phyloP scores from a whole-genome alignment of 2,888 invertebrate genomes.

The Lagria hirta region DNA sequence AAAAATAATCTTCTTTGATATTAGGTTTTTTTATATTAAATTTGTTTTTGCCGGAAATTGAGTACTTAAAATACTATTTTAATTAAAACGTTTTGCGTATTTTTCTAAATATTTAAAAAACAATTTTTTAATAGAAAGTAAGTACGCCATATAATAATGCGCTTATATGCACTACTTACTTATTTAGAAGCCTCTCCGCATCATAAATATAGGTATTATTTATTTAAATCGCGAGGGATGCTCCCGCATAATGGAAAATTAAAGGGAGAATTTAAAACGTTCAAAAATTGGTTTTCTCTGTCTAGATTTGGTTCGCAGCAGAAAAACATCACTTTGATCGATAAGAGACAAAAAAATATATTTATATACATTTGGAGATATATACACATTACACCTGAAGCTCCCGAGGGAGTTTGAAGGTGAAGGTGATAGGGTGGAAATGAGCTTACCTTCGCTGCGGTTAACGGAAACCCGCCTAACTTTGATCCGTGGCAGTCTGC shows the following conservation, averaged over 20 bases:
- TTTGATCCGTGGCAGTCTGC: slow-evolving; percentile 53
- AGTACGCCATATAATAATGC: slow-evolving; percentile 5
- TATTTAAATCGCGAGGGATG: slow-evolving; percentile 48
- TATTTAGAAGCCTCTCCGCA: slow-evolving; percentile 44
- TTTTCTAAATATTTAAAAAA: no score
- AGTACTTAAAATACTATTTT: no score
- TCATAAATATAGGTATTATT: slow-evolving; percentile 49
- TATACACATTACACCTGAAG: slow-evolving; percentile 18
- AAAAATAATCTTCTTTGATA: no score
- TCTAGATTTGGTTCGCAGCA: slow-evolving; percentile 12
- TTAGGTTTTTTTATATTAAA: no score
- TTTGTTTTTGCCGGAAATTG: no score
- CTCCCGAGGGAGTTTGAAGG: slow-evolving; percentile 3
- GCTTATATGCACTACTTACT: slow-evolving; percentile 35
- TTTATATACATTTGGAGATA: slow-evolving; percentile 10
- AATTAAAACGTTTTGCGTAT: no score
- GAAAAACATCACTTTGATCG: background rate
- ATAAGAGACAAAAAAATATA: slow-evolving; percentile 3
- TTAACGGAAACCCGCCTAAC: slow-evolving; percentile 32
- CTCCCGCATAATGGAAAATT: slow-evolving; percentile 38
- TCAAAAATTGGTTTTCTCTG: slow-evolving; percentile 37
- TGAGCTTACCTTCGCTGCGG: slow-evolving; percentile 23
- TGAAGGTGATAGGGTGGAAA: slow-evolving; percentile 14
- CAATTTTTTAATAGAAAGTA: no score
- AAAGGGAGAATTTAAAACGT: slow-evolving; percentile 43